Evolutionary conservation across 2,797 vertebrate species (phyloP), one percentile per base, ranked within the genome.

Genomic region (Sandelia bainsii): DNA sequence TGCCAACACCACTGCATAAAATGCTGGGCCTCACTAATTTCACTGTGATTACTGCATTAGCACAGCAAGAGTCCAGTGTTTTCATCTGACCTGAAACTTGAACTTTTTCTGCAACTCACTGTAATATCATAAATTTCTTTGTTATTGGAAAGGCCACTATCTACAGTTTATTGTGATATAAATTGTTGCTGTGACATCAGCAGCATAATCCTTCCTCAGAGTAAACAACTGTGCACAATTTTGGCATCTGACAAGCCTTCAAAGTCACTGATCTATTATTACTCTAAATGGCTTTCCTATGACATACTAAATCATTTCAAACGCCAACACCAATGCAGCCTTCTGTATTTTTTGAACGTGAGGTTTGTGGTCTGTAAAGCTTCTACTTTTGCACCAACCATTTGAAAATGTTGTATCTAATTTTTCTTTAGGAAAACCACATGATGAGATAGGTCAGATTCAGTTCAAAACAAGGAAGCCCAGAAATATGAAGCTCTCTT

Each of bases 401-500:
- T 67, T 62, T 67, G 57, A 73, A 56, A 37, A 65, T 65, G 42
- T 29, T 54, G 14, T 51, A 40, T 22, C 6, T 1, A 3, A 34
- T 34, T 34, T 34, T 34, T 34, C 32, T 34, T 34, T 34, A 34
- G 32, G 32, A 34, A 34, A 34, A 34, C 9, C 32, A 34, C 32
- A 34, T 9, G 32, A 10, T 10, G 32, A 62, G 27, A 80, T 83
- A 64, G 75, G 45, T 75, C 73, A 71, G 66, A 63, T 62, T 63
- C 49, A n/a, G 57, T 64, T 70, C 58, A 58, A 74, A 45, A 68
- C 52, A 32, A 66, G 34, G 62, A 53, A 64, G 44, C 70, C 23
- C 34, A 80, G 58, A 80, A 73, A 67, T 40, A 75, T 2, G 20
- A 62, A 59, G 58, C 54, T 12, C n/a, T 64, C 46, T 70, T 83